Conservation (phyloP, 1,140 invertebrate genomes). For the Onthophagus taurus region DNA sequence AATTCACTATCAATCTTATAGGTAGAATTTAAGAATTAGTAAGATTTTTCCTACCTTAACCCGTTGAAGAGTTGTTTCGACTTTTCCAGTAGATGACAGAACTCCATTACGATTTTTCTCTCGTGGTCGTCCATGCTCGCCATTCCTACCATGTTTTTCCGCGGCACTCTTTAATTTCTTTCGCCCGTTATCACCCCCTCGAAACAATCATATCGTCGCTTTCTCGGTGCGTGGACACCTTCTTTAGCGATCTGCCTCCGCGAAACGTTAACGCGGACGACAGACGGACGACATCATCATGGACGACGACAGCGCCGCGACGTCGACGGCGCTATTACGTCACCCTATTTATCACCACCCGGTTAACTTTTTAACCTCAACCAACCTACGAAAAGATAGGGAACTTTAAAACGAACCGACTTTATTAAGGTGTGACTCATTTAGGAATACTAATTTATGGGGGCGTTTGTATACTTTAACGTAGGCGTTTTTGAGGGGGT, state of each 20-base stretch:
- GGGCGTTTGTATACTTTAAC: not conserved
- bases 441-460: too few relatives aligned
- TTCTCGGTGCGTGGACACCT: not conserved
- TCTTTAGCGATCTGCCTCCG: conserved; percentile 7
- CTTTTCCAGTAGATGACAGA: conserved; percentile 93
- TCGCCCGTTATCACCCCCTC: conserved; percentile 5
- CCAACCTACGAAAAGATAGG: not conserved
- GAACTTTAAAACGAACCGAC: not conserved
- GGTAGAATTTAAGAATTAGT: not conserved
- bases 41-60: conserved; percentile 53
- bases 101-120: conserved; percentile 91
- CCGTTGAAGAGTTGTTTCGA: conserved; percentile 97
- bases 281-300: conserved; percentile 13
- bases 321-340: conserved; percentile 7
- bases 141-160: conserved; percentile 56
- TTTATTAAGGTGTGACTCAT: too few relatives aligned
- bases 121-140: conserved; percentile 77
- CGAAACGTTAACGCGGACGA: conserved; percentile 6
- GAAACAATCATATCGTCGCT: conserved; percentile 10
- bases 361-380: not conserved
- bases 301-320: conserved; percentile 14
- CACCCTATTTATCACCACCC: not conserved
- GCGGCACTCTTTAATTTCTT: too few relatives aligned
- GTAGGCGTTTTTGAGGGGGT: not conserved
- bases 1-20: not conserved